A percentile compares a stretch with the other conserved stretches of the same genome.
Conservation (phyloP, 2,888 invertebrate genomes). For the Nomada fabriciana region DNA sequence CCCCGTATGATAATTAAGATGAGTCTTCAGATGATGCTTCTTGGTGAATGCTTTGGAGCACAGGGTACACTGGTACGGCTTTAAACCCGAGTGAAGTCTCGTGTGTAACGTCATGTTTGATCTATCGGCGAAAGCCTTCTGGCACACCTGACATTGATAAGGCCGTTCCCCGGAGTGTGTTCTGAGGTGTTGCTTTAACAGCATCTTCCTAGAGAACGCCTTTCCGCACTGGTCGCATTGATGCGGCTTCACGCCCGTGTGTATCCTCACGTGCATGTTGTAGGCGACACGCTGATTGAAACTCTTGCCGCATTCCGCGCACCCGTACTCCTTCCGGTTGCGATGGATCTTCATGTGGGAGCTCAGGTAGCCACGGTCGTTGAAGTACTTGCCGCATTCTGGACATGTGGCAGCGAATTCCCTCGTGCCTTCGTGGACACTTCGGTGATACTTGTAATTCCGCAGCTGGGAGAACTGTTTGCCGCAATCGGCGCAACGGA, state of each 20-base stretch:
- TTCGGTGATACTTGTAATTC: conserved; percentile 93
- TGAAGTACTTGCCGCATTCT: conserved; percentile 93
- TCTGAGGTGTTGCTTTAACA: conserved; percentile 92
- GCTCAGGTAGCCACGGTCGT: conserved; percentile 93
- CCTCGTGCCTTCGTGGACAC: conserved; percentile 92
- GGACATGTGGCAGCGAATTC: conserved; percentile 92
- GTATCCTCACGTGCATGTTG: conserved; percentile 94
- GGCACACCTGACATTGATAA: conserved; percentile 92
- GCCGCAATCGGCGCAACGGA: conserved; percentile 91
- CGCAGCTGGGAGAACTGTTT: conserved; percentile 93
- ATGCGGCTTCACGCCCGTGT: conserved; percentile 93
- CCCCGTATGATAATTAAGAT: conserved; percentile 93
- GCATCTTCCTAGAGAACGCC: conserved; percentile 93
- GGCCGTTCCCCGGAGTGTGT: conserved; percentile 94
- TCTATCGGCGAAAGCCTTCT: conserved; percentile 93
- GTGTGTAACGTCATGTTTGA: conserved; percentile 94
- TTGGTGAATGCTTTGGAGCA: conserved; percentile 93
- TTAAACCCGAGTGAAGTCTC: conserved; percentile 92
- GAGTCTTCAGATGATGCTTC: conserved; percentile 93
- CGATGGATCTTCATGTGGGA: conserved; percentile 95
- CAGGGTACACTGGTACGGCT: conserved; percentile 89
- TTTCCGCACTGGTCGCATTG: conserved; percentile 91
- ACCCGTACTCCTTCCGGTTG: conserved; percentile 92
- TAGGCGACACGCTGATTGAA: conserved; percentile 95
- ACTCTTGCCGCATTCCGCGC: conserved; percentile 92